phyloP scores from a whole-genome alignment of 2,113 vertebrate species.

The Sceloporus tristichus region DNA sequence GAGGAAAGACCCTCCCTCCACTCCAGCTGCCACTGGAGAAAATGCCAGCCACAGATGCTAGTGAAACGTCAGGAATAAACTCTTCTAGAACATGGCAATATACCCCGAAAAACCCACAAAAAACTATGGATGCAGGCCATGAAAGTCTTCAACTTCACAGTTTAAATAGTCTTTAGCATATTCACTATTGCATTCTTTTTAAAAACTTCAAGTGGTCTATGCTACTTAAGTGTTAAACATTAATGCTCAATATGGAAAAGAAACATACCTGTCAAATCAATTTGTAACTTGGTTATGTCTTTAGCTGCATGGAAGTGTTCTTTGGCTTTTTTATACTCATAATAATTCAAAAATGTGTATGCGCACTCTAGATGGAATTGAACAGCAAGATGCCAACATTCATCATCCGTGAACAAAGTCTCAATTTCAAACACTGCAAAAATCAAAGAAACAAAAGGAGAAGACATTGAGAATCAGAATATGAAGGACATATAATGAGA shows the following conservation, averaged over 20 bases:
- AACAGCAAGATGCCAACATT: slow-evolving; percentile 81
- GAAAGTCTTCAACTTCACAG: background rate
- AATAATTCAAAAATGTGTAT: slow-evolving; percentile 88
- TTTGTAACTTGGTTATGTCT: slow-evolving; percentile 82
- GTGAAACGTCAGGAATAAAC: too few relatives aligned
- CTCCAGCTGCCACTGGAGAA: too few relatives aligned
- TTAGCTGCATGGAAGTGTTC: slow-evolving; percentile 83
- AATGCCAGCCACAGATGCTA: too few relatives aligned
- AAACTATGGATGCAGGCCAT: too few relatives aligned
- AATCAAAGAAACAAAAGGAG: slow-evolving; percentile 41
- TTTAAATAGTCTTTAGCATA: background rate
- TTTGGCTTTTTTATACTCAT: slow-evolving; percentile 91
- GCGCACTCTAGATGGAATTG: slow-evolving; percentile 94
- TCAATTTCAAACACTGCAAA: slow-evolving; percentile 83
- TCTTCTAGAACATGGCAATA: too few relatives aligned
- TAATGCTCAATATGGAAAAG: background rate
- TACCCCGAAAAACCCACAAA: too few relatives aligned
- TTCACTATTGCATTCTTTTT: background rate
- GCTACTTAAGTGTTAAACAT: background rate
- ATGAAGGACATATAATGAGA: background rate
- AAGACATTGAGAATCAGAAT: slow-evolving; percentile 29
- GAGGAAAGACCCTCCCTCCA: too few relatives aligned
- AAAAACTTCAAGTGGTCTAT: rapidly evolving
- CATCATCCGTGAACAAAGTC: slow-evolving; percentile 71
- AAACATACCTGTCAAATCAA: slow-evolving; percentile 88